These are phyloP conservation scores for Epicampocera succincta DNA, from an alignment of 2,888 invertebrate species.

Conservation along the genomic window DNA sequence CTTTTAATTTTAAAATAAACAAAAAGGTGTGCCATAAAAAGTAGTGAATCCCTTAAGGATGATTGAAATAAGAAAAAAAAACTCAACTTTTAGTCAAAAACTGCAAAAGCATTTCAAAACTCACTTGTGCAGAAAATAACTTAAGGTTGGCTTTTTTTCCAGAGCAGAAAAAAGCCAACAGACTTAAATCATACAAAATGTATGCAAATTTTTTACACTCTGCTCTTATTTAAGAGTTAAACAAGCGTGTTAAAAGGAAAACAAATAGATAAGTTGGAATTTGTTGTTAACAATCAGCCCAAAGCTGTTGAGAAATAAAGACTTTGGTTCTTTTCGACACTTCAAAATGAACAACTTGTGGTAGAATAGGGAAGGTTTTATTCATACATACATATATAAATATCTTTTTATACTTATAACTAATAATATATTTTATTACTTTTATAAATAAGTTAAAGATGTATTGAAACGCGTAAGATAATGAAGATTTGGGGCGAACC, in stretches of 20 bases:
- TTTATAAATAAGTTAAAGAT: too few relatives aligned
- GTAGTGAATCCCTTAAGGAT: conserved; percentile 25
- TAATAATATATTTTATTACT: too few relatives aligned
- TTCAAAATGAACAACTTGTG: too few relatives aligned
- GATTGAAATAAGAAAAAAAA: conserved; percentile 35
- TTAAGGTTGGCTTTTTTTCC: conserved; percentile 19
- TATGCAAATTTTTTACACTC: conserved; percentile 58
- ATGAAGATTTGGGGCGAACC: too few relatives aligned
- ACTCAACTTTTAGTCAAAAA: conserved; percentile 36
- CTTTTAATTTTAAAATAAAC: neutral
- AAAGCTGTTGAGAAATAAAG: conserved; percentile 16
- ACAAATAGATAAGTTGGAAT: conserved; percentile 43
- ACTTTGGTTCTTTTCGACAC: conserved; percentile 1
- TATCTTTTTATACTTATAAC: too few relatives aligned
- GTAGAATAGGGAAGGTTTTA: too few relatives aligned
- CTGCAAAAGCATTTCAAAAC: conserved; percentile 41
- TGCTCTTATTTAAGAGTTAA: conserved; percentile 54
- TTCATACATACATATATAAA: too few relatives aligned
- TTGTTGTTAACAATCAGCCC: conserved; percentile 23
- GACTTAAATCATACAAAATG: conserved; percentile 44
- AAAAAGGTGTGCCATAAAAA: conserved; percentile 28
- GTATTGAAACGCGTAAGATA: too few relatives aligned
- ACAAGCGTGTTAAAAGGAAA: conserved; percentile 50
- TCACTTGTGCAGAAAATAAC: conserved; percentile 55
- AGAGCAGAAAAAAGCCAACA: neutral